Percentiles rank a stretch among this genome's conserved stretches.
Evolutionary conservation across 2,113 vertebrate species (phyloP).

Genomic region (Poeciliopsis retropinna): DNA sequence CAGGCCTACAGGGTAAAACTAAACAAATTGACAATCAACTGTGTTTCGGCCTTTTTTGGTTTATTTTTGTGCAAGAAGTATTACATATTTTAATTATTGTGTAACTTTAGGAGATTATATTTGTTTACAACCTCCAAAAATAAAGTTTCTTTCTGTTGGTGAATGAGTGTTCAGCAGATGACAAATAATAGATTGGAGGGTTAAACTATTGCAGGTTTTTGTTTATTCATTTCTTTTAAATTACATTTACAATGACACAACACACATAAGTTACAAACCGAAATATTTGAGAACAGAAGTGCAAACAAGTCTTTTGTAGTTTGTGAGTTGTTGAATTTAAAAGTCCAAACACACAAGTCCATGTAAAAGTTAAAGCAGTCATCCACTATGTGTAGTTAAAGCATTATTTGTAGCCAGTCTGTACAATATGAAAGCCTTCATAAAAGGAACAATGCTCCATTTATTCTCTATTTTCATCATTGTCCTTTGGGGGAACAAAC

Average conservation of each 20-base stretch:
- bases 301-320: neutral
- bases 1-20: neutral
- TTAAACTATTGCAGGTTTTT: neutral
- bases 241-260: conserved; percentile 16
- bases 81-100: neutral
- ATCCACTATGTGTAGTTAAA: conserved; percentile 3
- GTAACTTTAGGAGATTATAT: neutral
- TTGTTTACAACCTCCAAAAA: neutral
- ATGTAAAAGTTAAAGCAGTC: conserved; percentile 11
- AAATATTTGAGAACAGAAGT: conserved; percentile 2
- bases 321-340: conserved; percentile 1
- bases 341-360: neutral
- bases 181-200: neutral
- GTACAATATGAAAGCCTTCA: conserved; percentile 7
- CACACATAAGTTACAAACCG: conserved; percentile 18
- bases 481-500: conserved; percentile 5
- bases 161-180: neutral
- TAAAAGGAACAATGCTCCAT: conserved; percentile 36
- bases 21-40: neutral
- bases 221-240: conserved; percentile 6
- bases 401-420: conserved; percentile 15
- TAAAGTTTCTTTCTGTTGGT: neutral
- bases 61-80: neutral
- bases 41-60: neutral
- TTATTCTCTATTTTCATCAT: conserved; percentile 34